A percentile compares a stretch with the other conserved stretches of the same genome.
These are phyloP conservation scores for Drosophila mimetica DNA, from an alignment of 2,888 invertebrate species.

Conservation along the genomic window DNA sequence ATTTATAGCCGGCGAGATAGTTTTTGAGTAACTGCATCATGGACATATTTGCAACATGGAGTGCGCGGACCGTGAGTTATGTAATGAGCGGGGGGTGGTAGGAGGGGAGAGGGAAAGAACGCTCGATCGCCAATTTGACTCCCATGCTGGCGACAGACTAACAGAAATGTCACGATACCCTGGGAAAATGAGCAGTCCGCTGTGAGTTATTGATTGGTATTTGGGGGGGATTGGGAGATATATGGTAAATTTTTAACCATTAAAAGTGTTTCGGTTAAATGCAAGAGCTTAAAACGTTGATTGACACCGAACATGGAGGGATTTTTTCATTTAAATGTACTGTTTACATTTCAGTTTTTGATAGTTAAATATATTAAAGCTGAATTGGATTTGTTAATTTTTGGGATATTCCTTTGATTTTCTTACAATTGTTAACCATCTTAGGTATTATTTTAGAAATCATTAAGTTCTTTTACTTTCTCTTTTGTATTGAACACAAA, in stretches of 20 bases:
- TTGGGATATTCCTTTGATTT: no score
- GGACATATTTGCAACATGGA: constrained; percentile 45
- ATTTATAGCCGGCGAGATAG: constrained; percentile 69
- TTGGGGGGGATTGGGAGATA: not conserved
- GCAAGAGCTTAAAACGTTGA: constrained; percentile 7
- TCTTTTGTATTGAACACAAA: no score
- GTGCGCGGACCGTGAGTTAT: constrained; percentile 58
- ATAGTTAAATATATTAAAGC: no score
- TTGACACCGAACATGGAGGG: constrained; percentile 2
- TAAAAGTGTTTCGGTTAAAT: not conserved
- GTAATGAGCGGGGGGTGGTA: constrained; percentile 55
- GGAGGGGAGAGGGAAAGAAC: constrained; percentile 3
- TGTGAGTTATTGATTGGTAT: constrained; percentile 33
- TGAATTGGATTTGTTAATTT: no score
- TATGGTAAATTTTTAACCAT: constrained; percentile 11
- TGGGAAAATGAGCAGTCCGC: constrained; percentile 32
- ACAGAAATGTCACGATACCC: constrained; percentile 41
- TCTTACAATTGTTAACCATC: no score
- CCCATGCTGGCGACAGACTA: constrained; percentile 30
- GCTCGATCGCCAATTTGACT: constrained; percentile 40
- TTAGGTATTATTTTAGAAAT: no score
- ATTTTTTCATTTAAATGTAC: not conserved
- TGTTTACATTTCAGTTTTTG: not conserved
- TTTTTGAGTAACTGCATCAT: constrained; percentile 72
- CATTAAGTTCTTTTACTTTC: no score